These are phyloP conservation scores for Aspidiotus rigidus DNA, from an alignment of 2,888 invertebrate genomes.

Conservation along the genomic window DNA sequence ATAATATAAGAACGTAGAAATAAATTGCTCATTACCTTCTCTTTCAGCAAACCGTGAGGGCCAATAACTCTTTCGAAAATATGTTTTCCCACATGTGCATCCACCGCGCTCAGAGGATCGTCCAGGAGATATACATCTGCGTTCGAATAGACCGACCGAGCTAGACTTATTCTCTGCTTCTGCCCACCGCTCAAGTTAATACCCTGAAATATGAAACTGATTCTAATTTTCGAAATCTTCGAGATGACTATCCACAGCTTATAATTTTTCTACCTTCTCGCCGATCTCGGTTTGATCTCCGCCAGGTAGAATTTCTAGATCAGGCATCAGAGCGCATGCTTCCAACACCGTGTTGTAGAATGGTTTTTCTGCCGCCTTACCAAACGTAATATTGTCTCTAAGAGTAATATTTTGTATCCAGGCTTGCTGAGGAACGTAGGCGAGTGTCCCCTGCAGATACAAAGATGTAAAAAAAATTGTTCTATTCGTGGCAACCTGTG, in stretches of 20 bases:
- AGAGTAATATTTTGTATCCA: conserved; percentile 97
- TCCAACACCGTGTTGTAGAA: conserved; percentile 72
- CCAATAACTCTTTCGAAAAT: conserved; percentile 56
- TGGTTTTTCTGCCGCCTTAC: conserved; percentile 58
- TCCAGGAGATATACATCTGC: conserved; percentile 87
- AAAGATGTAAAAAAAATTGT: too few species aligned
- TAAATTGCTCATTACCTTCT: conserved; percentile 41
- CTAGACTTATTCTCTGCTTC: conserved; percentile 82
- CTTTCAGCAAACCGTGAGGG: conserved; percentile 43
- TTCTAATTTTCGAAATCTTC: too few species aligned
- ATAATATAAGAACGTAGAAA: not conserved
- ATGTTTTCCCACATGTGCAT: conserved; percentile 56
- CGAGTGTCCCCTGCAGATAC: conserved; percentile 48
- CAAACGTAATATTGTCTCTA: conserved; percentile 87
- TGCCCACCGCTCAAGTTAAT: conserved; percentile 85
- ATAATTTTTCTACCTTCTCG: conserved; percentile 10
- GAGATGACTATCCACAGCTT: too few species aligned
- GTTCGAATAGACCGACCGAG: conserved; percentile 81
- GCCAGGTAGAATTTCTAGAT: conserved; percentile 87
- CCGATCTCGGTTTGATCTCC: conserved; percentile 97
- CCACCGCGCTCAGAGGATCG: conserved; percentile 72
- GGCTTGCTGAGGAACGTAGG: conserved; percentile 89
- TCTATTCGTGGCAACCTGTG: too few species aligned
- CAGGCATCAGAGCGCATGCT: conserved; percentile 81
- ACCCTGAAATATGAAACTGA: conserved; percentile 46